Evolutionary conservation across 1,140 invertebrate genomes (phyloP).

Genomic region (Psix sp.): DNA sequence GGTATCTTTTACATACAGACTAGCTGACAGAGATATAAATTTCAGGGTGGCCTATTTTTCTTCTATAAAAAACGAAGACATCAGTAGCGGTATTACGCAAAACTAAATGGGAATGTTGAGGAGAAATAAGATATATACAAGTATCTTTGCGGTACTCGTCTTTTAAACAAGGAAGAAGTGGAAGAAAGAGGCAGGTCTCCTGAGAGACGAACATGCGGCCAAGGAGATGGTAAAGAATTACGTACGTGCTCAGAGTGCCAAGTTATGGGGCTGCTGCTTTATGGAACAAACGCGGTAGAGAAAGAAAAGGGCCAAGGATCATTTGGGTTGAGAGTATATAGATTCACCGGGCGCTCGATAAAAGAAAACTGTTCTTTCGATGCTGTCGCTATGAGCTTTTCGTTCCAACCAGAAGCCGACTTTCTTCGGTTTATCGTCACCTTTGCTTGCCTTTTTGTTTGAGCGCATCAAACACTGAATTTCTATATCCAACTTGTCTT

Average conservation of each 20-base stretch:
- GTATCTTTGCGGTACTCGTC: conserved; percentile 5
- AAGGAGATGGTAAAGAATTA: conserved; percentile 67
- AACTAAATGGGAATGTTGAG: conserved; percentile 15
- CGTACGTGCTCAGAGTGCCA: conserved; percentile 67
- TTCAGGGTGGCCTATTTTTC: no score
- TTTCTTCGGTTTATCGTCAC: conserved; percentile 9
- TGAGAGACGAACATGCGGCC: conserved; percentile 53
- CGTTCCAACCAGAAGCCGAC: neutral
- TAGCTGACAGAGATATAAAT: no score
- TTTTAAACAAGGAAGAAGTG: conserved; percentile 9
- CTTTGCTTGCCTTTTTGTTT: no score
- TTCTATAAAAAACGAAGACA: conserved; percentile 4
- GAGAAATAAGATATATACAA: conserved; percentile 11
- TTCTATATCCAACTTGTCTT: no score
- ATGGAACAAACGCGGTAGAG: conserved; percentile 60
- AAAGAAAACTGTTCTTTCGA: conserved; percentile 51
- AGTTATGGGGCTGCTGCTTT: conserved; percentile 65
- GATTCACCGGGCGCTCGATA: conserved; percentile 43
- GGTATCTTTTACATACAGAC: no score
- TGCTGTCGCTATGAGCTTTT: conserved; percentile 36
- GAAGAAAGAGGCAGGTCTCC: conserved; percentile 41
- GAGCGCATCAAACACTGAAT: no score
- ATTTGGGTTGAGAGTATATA: conserved; percentile 45
- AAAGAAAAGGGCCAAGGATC: conserved; percentile 54
- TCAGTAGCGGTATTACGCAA: conserved; percentile 7